Evolutionary conservation across 2,797 vertebrate species (phyloP).

Genomic region (Urocyon cinereoargenteus): DNA sequence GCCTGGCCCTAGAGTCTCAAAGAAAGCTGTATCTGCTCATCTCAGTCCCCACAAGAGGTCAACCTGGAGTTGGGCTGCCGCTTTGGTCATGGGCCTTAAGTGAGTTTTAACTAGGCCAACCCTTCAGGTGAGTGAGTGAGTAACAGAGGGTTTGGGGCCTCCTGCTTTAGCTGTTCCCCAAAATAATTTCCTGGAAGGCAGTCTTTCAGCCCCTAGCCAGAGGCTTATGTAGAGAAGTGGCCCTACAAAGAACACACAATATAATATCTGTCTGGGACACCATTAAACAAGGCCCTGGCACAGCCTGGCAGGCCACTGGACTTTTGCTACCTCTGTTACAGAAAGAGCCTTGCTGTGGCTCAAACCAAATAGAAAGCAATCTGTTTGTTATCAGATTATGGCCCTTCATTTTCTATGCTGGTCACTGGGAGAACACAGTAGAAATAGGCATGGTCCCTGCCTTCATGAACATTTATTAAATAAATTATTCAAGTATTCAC

Average conservation of each 20-base stretch:
- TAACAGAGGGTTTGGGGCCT: not conserved
- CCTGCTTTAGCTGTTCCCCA: not conserved
- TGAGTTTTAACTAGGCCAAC: constrained; percentile 49
- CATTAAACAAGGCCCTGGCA: not conserved
- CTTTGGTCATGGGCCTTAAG: constrained; percentile 37
- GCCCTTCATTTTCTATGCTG: constrained; percentile 8
- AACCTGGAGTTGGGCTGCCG: not conserved
- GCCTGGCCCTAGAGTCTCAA: constrained; percentile 38
- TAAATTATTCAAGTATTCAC: constrained; percentile 59
- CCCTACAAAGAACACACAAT: constrained; percentile 16
- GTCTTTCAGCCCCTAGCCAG: not conserved
- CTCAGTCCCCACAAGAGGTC: not conserved
- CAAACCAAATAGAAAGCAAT: constrained; percentile 38
- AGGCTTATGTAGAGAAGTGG: not conserved
- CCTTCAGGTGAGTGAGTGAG: not conserved
- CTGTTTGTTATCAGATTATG: constrained; percentile 17
- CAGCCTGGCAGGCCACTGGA: not conserved
- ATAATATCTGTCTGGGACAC: not conserved
- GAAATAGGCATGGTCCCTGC: not conserved
- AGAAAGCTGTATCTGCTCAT: not conserved
- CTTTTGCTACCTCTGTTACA: constrained; percentile 30
- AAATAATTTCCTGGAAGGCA: constrained; percentile 35
- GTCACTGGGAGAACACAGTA: constrained; percentile 19
- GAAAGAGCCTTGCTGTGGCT: constrained; percentile 17
- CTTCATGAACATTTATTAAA: constrained; percentile 40